Base-by-base conservation (phyloP, 2,888 invertebrate species). In the Cancer borealis region DNA sequence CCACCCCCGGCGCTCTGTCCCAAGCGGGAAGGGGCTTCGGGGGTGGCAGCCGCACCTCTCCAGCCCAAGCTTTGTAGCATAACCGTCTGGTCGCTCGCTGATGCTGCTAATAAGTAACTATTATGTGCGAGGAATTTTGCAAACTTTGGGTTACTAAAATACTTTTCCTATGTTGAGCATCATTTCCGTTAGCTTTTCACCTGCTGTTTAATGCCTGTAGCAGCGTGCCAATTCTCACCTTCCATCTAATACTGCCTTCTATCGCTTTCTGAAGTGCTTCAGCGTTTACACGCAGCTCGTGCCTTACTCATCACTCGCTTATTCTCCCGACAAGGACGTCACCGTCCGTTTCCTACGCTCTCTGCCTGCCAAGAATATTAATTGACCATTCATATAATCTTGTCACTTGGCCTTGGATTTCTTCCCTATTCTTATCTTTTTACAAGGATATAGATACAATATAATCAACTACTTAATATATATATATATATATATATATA, bases 41-140 rank as follows among this genome's bases (percentile, higher is more conserved):
- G 46, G 88, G 26, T 46, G 84, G 88, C 21, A 88, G 17, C 45
- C 46, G 39, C 47, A 79, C 54, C 73, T 90, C 66, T 90, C 79
- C 93, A 84, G 90, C 90, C 73, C 73, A 93, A 79, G 93, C 93
- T 93, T 93, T 90, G 84, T 93, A 93, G 90, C 73, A 90, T 49
- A 66, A 79, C 88, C 30, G 47, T 45, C 90, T 73, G 54, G 10
- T 45, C 90, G 47, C 73, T 66, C 93, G 30, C 79, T 92, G 21
- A 45, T n/a, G 54, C 90, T 49, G 73, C 92, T 88, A 92, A 92
- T 66, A 66, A 39, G 66, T 66, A 49, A 39, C 26, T 4, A 39
- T 4, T 66, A 17, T 30, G 91, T 91, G 46, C 91, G 73, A n/a
- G 8, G 21, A 49, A 26, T 39, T 92, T 26, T 60, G 88, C 88